A percentile compares a stretch with the other conserved stretches of the same genome.
Conservation (phyloP, 2,888 invertebrate genomes). For the Anagyrus pseudococci region DNA sequence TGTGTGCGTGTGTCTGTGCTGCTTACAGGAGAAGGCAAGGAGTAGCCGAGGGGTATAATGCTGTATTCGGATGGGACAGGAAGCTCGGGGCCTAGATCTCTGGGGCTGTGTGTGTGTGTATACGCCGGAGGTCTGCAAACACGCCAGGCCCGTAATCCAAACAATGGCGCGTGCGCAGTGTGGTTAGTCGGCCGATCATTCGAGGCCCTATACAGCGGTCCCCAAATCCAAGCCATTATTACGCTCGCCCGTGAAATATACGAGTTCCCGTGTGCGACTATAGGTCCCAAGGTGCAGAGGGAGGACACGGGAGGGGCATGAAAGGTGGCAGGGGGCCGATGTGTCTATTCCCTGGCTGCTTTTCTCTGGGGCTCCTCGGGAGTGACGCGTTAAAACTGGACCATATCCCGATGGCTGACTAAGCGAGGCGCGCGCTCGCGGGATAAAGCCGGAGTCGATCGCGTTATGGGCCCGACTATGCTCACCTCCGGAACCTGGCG, state of each 20-base stretch:
- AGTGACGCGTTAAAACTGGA: slow-evolving; percentile 34
- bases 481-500: slow-evolving; percentile 17
- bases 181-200: slow-evolving; percentile 36
- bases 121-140: slow-evolving; percentile 18
- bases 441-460: background rate
- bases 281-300: background rate
- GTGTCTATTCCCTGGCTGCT: slow-evolving; percentile 27
- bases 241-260: slow-evolving; percentile 16
- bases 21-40: no score
- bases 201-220: background rate
- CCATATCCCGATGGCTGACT: slow-evolving; percentile 2
- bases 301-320: background rate
- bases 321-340: slow-evolving; percentile 10
- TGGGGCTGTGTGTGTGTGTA: no score
- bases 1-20: no score
- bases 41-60: background rate
- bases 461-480: no score
- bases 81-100: slow-evolving; percentile 31
- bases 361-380: background rate
- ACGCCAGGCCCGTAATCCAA: background rate
- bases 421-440: background rate
- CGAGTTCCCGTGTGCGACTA: background rate
- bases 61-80: slow-evolving; percentile 12
- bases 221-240: slow-evolving; percentile 25
- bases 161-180: slow-evolving; percentile 27